Evolutionary conservation across 2,113 vertebrate species (phyloP).

Genomic region (Baryphthengus martii): DNA sequence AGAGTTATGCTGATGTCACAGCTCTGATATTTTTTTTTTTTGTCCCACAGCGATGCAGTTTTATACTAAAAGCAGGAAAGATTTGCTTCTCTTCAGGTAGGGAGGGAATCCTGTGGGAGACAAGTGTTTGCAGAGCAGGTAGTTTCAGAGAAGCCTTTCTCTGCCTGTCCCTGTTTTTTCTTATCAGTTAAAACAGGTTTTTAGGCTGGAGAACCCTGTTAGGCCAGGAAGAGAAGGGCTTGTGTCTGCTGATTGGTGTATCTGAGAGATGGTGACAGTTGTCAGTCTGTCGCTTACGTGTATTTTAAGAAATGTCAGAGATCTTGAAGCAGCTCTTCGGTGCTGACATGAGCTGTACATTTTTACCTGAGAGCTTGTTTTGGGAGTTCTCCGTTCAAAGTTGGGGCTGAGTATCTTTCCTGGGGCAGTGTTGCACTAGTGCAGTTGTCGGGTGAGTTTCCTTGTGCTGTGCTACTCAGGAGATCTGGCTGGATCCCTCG

Average conservation of each 20-base stretch:
- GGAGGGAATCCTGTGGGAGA: not conserved
- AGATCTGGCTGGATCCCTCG: not conserved
- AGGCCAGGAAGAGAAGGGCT: not conserved
- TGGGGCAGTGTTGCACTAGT: not conserved
- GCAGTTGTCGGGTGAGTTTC: not conserved
- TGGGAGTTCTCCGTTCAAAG: not conserved
- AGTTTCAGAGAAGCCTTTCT: not conserved
- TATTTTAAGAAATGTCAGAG: slow-evolving; percentile 2
- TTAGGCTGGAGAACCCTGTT: not conserved
- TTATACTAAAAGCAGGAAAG: not conserved
- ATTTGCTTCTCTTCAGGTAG: not conserved
- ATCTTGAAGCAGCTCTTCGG: not conserved
- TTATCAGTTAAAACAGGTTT: not conserved
- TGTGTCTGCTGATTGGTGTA: not conserved
- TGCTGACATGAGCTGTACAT: not conserved
- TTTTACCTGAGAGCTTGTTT: not conserved
- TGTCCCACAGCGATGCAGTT: not conserved
- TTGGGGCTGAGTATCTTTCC: not conserved
- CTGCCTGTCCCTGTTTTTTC: not conserved
- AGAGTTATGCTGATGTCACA: not conserved
- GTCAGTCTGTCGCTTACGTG: not conserved
- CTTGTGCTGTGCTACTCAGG: not conserved
- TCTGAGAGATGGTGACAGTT: not conserved
- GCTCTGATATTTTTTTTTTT: not conserved
- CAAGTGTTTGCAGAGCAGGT: not conserved